Percentiles rank a stretch among this genome's conserved stretches.
Conservation (phyloP, 2,797 vertebrate species). For the Erpetoichthys calabaricus region DNA sequence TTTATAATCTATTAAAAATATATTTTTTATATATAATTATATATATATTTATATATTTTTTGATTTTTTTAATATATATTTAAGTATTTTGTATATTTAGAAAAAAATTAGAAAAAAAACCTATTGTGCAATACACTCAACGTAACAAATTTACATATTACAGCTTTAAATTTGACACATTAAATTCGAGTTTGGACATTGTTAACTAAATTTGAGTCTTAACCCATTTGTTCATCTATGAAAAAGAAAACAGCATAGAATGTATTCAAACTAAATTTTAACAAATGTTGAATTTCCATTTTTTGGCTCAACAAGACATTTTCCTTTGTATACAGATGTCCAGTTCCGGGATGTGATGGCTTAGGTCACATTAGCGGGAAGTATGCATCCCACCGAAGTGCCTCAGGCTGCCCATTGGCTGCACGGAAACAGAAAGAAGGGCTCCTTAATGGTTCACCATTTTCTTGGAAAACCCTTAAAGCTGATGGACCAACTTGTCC, state of each 20-base stretch:
- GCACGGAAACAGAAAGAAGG: slow-evolving; percentile 92
- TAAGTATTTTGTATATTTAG: too few relatives aligned
- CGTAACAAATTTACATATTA: too few relatives aligned
- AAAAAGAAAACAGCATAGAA: too few relatives aligned
- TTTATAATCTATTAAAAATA: slow-evolving; percentile 27
- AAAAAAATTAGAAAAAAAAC: too few relatives aligned
- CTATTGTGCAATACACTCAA: too few relatives aligned
- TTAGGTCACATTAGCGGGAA: slow-evolving; percentile 95
- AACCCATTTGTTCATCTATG: too few relatives aligned
- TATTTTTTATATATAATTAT: background rate
- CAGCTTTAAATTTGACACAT: too few relatives aligned
- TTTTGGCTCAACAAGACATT: too few relatives aligned
- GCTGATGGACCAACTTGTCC: slow-evolving; percentile 86
- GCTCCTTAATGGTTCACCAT: slow-evolving; percentile 74
- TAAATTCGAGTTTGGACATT: too few relatives aligned
- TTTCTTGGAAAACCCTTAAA: slow-evolving; percentile 93
- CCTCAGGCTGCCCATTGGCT: slow-evolving; percentile 84
- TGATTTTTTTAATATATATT: too few relatives aligned
- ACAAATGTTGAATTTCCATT: background rate
- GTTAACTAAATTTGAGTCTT: too few relatives aligned
- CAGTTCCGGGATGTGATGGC: slow-evolving; percentile 88
- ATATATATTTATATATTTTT: background rate
- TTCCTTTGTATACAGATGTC: slow-evolving; percentile 59
- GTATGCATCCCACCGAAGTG: slow-evolving; percentile 90
- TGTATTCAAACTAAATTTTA: background rate